Evolutionary conservation across 1,140 invertebrate genomes (phyloP).

Genomic region (Penaeus chinensis): DNA sequence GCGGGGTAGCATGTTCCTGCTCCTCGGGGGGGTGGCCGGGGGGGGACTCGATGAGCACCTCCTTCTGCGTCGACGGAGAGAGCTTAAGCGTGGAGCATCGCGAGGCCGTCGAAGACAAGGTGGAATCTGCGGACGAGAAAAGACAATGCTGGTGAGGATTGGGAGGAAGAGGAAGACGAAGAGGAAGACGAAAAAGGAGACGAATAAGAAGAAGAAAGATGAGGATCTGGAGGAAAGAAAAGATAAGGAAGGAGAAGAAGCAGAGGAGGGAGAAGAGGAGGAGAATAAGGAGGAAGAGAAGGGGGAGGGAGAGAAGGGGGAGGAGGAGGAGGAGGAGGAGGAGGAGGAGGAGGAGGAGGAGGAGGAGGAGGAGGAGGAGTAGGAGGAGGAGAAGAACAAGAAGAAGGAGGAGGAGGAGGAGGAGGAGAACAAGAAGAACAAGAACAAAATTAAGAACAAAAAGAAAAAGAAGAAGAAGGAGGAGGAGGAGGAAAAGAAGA

Average conservation of each 20-base stretch:
- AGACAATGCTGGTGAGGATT: background rate
- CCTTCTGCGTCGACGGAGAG: slow-evolving; percentile 31
- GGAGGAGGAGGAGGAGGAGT: background rate
- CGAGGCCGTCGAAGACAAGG: slow-evolving; percentile 46
- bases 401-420: too few species aligned
- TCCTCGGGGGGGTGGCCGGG: background rate
- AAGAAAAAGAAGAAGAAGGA: too few species aligned
- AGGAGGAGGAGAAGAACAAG: too few species aligned
- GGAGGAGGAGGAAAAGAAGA: too few species aligned
- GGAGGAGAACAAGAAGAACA: too few species aligned
- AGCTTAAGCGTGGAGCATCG: slow-evolving; percentile 51
- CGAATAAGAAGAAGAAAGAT: too few species aligned
- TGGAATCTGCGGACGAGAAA: slow-evolving; percentile 29
- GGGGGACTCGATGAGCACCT: background rate
- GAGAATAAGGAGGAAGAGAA: background rate
- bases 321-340: background rate
- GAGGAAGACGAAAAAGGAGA: background rate
- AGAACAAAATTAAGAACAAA: too few species aligned
- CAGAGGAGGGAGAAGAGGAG: slow-evolving; percentile 29
- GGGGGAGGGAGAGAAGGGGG: background rate
- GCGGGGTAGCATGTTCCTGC: slow-evolving; percentile 32
- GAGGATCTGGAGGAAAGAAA: too few species aligned
- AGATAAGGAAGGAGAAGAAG: too few species aligned
- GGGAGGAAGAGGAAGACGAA: background rate
- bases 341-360: too few species aligned